Evolutionary conservation across 2,888 invertebrate genomes (phyloP).

Genomic region (Dasysyrphus tricinctus): DNA sequence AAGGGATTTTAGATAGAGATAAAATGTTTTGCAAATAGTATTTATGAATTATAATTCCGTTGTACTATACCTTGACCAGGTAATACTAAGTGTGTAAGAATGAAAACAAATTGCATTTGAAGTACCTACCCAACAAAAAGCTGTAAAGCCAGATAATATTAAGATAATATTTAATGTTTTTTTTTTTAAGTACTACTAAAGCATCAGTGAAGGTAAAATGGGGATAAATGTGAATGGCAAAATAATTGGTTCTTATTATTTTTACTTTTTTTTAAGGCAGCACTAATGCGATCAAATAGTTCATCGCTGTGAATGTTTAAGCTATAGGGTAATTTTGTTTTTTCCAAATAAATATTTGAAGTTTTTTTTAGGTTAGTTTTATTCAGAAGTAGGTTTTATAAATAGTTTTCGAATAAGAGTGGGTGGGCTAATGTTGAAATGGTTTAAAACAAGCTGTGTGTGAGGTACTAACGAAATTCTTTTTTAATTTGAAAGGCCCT

Average conservation of each 20-base stretch:
- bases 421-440: too few relatives aligned
- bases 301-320: background rate
- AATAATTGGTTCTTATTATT: background rate
- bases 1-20: slow-evolving; percentile 44
- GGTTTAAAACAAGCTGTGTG: too few relatives aligned
- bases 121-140: background rate
- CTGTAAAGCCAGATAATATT: slow-evolving; percentile 17
- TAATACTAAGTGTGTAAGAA: slow-evolving; percentile 8
- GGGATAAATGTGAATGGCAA: background rate
- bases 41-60: slow-evolving; percentile 41
- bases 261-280: background rate
- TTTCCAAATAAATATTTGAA: too few relatives aligned
- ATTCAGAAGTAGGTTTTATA: too few relatives aligned
- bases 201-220: background rate
- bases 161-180: slow-evolving; percentile 7
- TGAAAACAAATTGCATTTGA: slow-evolving; percentile 20
- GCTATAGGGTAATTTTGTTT: too few relatives aligned
- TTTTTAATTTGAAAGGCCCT: too few relatives aligned
- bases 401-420: too few relatives aligned
- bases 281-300: background rate
- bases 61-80: background rate
- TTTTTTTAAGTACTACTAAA: background rate
- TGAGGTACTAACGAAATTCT: too few relatives aligned
- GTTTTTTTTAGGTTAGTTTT: too few relatives aligned
- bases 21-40: slow-evolving; percentile 37